phyloP scores from a whole-genome alignment of 2,113 vertebrate species.

The Sebastes fasciatus region DNA sequence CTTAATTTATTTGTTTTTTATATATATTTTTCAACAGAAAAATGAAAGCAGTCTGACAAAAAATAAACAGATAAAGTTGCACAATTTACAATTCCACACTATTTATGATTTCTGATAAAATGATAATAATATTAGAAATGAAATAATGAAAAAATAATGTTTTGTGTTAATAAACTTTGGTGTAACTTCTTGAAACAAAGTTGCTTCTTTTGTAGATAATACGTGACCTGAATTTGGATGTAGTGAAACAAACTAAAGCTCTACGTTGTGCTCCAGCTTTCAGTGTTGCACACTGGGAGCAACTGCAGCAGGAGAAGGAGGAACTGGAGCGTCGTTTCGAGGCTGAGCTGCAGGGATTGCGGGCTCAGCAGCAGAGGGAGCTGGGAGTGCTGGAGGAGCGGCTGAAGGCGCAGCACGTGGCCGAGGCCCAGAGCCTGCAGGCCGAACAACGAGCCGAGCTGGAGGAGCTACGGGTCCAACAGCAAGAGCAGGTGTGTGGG shows the following conservation, averaged over 20 bases:
- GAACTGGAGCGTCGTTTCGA: constrained; percentile 89
- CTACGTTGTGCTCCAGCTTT: constrained; percentile 80
- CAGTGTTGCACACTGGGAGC: constrained; percentile 88
- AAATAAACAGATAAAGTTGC: neutral
- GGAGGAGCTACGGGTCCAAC: constrained; percentile 71
- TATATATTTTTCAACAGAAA: neutral
- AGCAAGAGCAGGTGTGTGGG: constrained; percentile 81
- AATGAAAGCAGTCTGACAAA: neutral
- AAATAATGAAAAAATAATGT: too few species aligned
- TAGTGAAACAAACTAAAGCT: neutral
- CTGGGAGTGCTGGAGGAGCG: constrained; percentile 86
- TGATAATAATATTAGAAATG: too few species aligned
- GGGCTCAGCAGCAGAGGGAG: constrained; percentile 87
- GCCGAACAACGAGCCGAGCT: constrained; percentile 78
- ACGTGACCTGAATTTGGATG: neutral
- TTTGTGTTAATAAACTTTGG: neutral
- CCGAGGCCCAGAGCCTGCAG: constrained; percentile 81
- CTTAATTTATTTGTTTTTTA: neutral
- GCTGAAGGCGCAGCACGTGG: constrained; percentile 83
- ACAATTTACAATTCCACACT: neutral
- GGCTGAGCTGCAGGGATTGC: constrained; percentile 86
- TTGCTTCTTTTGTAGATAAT: neutral
- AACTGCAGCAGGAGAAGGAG: constrained; percentile 92
- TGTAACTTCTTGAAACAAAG: neutral
- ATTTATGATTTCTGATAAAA: neutral